Base-by-base conservation (phyloP, 2,797 vertebrate genomes). In the Paramormyrops hopkinsi region DNA sequence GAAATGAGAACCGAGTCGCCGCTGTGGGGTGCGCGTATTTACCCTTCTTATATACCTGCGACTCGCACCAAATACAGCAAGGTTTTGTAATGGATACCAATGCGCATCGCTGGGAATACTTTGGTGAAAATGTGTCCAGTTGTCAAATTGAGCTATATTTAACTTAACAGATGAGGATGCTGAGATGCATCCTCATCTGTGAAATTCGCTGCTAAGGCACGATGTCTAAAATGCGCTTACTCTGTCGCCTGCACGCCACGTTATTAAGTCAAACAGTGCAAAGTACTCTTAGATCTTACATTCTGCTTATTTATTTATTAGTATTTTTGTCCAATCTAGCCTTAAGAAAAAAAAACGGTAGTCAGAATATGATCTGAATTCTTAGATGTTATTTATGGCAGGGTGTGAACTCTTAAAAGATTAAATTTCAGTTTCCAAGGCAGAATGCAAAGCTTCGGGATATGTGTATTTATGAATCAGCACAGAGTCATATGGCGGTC, bases 121-220 rank as follows among this genome's bases (percentile, higher is more conserved):
- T 95, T 96, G 89, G 90, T 95, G 54, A 94, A 97, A 96, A 96
- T 96, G 95, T 96, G 96, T 96, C 95, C 93, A 96, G 90, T 96
- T 92, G 96, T 93, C 95, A 93, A 91, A 89, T 88, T 44, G 90
- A 92, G 53, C 94, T 97, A 97, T 96, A 96, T 96, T 96, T 96
- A 96, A 94, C 91, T 33, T 92, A 94, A 95, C 94, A 96, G 95
- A 95, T 92, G 94, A 95, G 94, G 95, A 95, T 95, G 94, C 92
- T 93, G 86, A 94, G 56, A 92, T 91, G 92, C 95, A 95, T 93
- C 92, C 92, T 92, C 85, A 76, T 88, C 53, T 53, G 37, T 88
- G 2, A 14, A n/a, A 46, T 65, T 22, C n/a, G 29, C 37, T 44
- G 14, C 51, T 3, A 73, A 88, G 59, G 41, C n/a, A 48, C 22